A percentile compares a stretch with the other conserved stretches of the same genome.
These are phyloP conservation scores for Siderastrea radians DNA, from an alignment of 92 coral and sea anemone genomes.

Conservation along the genomic window DNA sequence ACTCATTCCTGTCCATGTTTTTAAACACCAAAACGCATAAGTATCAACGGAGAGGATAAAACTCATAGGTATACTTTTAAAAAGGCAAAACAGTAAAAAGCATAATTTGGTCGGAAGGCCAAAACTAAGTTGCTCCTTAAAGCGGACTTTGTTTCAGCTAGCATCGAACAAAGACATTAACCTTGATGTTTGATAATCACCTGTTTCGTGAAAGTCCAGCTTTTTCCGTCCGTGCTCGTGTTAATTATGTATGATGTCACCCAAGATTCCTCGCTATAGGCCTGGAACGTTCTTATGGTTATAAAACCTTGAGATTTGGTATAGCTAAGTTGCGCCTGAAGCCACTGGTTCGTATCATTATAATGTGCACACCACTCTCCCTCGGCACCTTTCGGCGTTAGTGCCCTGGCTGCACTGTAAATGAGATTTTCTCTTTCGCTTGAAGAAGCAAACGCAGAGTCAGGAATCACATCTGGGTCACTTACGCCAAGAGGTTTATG, in stretches of 20 bases:
- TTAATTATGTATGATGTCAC: background rate
- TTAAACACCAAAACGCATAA: too few relatives aligned
- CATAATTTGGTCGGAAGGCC: too few relatives aligned
- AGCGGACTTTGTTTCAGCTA: too few relatives aligned
- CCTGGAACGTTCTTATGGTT: background rate
- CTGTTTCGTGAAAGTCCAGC: background rate
- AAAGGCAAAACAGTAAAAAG: too few relatives aligned
- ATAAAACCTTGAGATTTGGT: too few relatives aligned
- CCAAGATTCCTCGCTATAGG: background rate
- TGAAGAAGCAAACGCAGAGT: constrained; percentile 14
- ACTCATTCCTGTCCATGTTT: too few relatives aligned
- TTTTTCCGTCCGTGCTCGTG: constrained; percentile 1
- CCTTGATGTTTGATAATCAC: background rate
- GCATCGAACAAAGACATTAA: too few relatives aligned
- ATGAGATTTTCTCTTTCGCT: background rate
- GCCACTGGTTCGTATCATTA: constrained; percentile 14
- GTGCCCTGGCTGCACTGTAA: constrained; percentile 3
- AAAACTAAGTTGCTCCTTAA: too few relatives aligned
- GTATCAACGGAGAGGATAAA: too few relatives aligned
- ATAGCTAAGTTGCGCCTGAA: background rate
- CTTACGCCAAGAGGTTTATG: constrained; percentile 14
- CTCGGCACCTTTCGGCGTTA: background rate
- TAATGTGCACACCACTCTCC: constrained; percentile 34
- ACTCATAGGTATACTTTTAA: too few relatives aligned
- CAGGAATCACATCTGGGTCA: background rate